Percentiles rank a stretch among this genome's conserved stretches.
These are phyloP conservation scores for Temnopleurus reevesii DNA, from an alignment of 53 echinoderm and acorn worm species.

Conservation along the genomic window DNA sequence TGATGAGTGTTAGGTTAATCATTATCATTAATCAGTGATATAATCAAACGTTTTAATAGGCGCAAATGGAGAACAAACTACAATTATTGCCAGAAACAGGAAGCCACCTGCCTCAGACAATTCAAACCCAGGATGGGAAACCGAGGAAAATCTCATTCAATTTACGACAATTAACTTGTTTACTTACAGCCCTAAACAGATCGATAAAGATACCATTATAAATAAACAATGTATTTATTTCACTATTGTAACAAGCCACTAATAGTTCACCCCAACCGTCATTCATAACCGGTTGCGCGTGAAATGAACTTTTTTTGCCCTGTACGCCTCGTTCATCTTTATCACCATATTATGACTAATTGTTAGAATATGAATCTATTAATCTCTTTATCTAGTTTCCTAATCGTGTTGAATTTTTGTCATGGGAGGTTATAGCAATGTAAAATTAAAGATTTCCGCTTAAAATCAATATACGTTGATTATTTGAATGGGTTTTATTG, in stretches of 20 bases:
- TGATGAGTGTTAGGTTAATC: no score
- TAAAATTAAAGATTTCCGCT: no score
- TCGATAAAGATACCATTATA: slow-evolving; percentile 44
- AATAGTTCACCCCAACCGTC: neutral
- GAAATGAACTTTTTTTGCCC: slow-evolving; percentile 25
- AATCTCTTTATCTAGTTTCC: neutral
- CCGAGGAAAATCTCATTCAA: neutral
- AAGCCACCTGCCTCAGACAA: neutral
- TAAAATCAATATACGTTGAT: no score
- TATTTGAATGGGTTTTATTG: no score
- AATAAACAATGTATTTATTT: slow-evolving; percentile 10
- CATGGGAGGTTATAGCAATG: no score
- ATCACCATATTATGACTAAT: neutral
- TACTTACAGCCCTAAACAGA: slow-evolving; percentile 32
- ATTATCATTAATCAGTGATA: no score
- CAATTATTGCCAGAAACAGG: neutral
- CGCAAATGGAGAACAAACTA: no score
- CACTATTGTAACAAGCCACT: neutral
- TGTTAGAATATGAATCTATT: neutral
- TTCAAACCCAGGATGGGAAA: neutral
- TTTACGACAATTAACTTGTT: slow-evolving; percentile 34
- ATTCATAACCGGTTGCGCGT: neutral
- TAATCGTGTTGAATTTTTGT: no score
- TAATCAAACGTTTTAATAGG: no score
- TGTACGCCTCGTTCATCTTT: neutral